phyloP scores from a whole-genome alignment of 2,888 invertebrate species.

The Caenorhabditis angaria region DNA sequence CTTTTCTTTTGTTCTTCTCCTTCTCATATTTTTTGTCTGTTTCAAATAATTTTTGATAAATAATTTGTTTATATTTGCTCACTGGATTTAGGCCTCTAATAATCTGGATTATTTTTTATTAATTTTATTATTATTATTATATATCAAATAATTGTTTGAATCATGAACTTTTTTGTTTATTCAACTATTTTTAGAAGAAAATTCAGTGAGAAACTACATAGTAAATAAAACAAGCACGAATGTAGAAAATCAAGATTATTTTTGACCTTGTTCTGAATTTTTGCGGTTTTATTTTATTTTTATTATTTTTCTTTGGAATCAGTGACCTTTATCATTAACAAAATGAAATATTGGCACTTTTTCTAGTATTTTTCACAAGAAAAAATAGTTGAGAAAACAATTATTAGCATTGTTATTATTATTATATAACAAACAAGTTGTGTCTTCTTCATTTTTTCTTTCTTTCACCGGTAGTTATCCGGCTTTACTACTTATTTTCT shows the following conservation, averaged over 20 bases:
- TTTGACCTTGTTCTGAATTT: neutral
- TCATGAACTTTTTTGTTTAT: too few species aligned
- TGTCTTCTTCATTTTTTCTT: neutral
- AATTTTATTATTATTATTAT: neutral
- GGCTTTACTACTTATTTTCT: neutral
- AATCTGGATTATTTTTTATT: neutral
- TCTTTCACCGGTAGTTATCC: neutral
- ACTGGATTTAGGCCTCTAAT: neutral
- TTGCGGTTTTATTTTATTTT: neutral
- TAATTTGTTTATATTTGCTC: neutral
- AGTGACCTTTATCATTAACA: neutral
- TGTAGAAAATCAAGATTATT: conserved; percentile 4
- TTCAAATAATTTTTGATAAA: too few species aligned
- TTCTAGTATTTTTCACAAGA: neutral
- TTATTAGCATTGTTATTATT: neutral
- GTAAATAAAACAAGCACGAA: too few species aligned
- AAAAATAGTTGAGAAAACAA: neutral
- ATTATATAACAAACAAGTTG: conserved; percentile 2
- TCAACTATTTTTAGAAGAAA: neutral
- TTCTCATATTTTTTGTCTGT: too few species aligned
- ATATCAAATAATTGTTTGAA: neutral
- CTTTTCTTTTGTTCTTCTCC: too few species aligned
- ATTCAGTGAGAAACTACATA: neutral
- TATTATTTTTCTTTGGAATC: neutral
- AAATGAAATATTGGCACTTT: neutral